These are phyloP conservation scores for Isotomurus palustris DNA, from an alignment of 2,888 invertebrate species.

Conservation along the genomic window DNA sequence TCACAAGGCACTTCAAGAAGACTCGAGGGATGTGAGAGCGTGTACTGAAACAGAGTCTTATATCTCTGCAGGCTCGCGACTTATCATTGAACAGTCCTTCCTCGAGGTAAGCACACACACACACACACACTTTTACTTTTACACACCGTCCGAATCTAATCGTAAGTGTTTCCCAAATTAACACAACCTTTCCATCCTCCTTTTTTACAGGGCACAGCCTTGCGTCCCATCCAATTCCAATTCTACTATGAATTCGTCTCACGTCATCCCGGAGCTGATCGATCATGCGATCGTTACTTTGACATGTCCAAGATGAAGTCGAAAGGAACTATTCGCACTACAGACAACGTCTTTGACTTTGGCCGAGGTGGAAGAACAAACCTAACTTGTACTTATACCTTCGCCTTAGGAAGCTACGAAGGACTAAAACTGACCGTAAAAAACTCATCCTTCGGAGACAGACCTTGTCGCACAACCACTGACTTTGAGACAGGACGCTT, in stretches of 20 bases:
- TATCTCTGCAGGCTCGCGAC: constrained; percentile 58
- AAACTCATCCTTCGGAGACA: constrained; percentile 40
- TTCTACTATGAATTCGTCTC: constrained; percentile 78
- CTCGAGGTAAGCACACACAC: constrained; percentile 43
- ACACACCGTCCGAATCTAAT: too few relatives aligned
- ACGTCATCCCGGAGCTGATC: constrained; percentile 70
- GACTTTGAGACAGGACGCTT: constrained; percentile 44
- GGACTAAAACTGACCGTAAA: constrained; percentile 32
- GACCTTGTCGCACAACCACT: constrained; percentile 37
- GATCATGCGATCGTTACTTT: constrained; percentile 72
- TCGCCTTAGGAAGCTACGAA: constrained; percentile 36
- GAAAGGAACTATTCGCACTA: constrained; percentile 55
- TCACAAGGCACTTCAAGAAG: constrained; percentile 66
- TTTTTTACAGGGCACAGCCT: constrained; percentile 73
- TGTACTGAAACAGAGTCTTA: constrained; percentile 77
- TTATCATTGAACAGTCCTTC: constrained; percentile 54
- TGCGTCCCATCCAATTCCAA: constrained; percentile 75
- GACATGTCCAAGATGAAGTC: constrained; percentile 55
- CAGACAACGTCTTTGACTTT: constrained; percentile 75
- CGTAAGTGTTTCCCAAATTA: too few relatives aligned
- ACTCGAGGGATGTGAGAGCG: constrained; percentile 70
- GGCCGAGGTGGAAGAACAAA: constrained; percentile 78
- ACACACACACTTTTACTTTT: too few relatives aligned
- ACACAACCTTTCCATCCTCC: neutral
- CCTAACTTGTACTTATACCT: constrained; percentile 53